Evolutionary conservation across 2,888 invertebrate species (phyloP), one percentile per base, ranked within the genome.

Genomic region (Latrodectus elegans): DNA sequence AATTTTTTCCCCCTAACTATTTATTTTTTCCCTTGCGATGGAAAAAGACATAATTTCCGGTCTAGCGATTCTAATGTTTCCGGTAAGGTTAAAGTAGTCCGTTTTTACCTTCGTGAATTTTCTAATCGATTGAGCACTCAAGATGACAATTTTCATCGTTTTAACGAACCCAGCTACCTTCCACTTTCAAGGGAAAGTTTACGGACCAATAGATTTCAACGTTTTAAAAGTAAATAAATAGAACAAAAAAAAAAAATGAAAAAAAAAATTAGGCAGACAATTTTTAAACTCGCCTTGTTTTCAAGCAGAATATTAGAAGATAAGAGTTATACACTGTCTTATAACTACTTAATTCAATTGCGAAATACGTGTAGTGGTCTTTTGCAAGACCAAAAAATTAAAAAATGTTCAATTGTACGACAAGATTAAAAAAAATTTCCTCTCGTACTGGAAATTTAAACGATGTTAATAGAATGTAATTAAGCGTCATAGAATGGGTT

Each of bases 381-480:
- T 17, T 26, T 68, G 17, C 11, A 22, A 15, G 26, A 10, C 67
- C 49, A 8, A 52, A 74, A 74, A 82, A 75, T 82, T 75, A 82
- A 82, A 82, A 82, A 82, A 38, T 52, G 60, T 26, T n/a, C 15
- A 26, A 65, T 74, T 67, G 74, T 22, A n/a, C 17, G 52, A 53
- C 51, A 53, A 60, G 22, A 75, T 38, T 49, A 73, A 78, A 76
- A 75, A 83, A 83, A 55, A 26, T 64, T 77, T 77, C 65, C 70
- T 77, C 70, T 60, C 67, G 52, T 53, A 73, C 72, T 78, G 84
- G 78, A 84, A 77, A 84, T 84, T 84, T 84, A 84, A 84, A 78
- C 77, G 84, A 84, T 77, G 84, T 77, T 84, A 84, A 84, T 84
- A 84, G 84, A 84, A 84, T 78, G 84, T 78, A 84, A 84, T 84